phyloP scores from a whole-genome alignment of 2,888 invertebrate species.

The Pegoplata infirma region DNA sequence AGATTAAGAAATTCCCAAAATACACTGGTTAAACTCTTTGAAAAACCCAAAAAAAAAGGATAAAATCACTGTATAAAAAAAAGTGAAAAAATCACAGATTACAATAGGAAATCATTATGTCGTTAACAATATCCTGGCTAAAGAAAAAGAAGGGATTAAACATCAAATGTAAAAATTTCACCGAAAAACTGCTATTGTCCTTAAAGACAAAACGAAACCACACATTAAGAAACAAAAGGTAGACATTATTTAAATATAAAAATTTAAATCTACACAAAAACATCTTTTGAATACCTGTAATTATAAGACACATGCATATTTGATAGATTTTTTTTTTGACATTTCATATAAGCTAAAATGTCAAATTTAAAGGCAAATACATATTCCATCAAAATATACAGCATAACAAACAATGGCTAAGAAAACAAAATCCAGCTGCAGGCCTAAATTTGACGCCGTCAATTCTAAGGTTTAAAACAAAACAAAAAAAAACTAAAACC shows the following conservation, averaged over 20 bases:
- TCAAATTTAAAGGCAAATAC: constrained; percentile 32
- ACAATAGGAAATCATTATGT: not conserved
- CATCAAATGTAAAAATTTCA: not conserved
- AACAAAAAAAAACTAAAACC: constrained; percentile 19
- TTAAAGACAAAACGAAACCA: not conserved
- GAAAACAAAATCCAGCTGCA: constrained; percentile 50
- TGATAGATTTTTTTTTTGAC: constrained; percentile 36
- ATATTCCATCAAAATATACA: not conserved
- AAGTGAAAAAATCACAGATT: no score
- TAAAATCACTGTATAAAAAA: no score
- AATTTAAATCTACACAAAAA: constrained; percentile 26
- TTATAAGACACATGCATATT: constrained; percentile 42
- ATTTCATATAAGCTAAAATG: constrained; percentile 53
- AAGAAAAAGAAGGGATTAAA: not conserved
- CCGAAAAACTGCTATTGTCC: not conserved
- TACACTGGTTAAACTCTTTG: not conserved
- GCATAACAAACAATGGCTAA: constrained; percentile 4
- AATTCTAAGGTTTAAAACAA: constrained; percentile 42
- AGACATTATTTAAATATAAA: not conserved
- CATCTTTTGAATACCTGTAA: constrained; percentile 33
- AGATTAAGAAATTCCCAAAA: not conserved
- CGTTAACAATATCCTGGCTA: not conserved
- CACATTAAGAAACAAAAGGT: not conserved
- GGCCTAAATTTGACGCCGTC: constrained; percentile 30
- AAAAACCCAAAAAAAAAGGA: not conserved